Evolutionary conservation across 2,888 invertebrate species (phyloP), one percentile per base, ranked within the genome.

Genomic region (Aethes cnicana): DNA sequence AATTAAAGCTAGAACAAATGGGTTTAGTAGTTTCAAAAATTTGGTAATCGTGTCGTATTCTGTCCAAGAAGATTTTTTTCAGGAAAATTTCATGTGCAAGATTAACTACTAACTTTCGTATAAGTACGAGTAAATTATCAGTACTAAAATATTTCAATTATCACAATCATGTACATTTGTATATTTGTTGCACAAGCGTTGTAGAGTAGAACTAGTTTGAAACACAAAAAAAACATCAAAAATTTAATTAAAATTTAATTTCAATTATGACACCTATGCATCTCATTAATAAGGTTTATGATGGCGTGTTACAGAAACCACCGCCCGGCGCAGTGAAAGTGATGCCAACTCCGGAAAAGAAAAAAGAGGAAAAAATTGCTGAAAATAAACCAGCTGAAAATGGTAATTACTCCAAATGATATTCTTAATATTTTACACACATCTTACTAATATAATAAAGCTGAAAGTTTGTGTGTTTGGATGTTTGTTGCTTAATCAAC

Each of bases 271-370:
- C 17, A 11, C 35, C 9, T 8, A 4, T 26, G 4, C 2, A 11
- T n/a, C 9, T n/a, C n/a, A n/a, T n/a, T n/a, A n/a, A n/a, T n/a
- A n/a, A n/a, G n/a, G n/a, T n/a, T n/a, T n/a, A n/a, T n/a, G n/a
- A n/a, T n/a, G n/a, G n/a, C n/a, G n/a, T n/a, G n/a, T 90, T 90
- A 42, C 90, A 96, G 96, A 95, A 95, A 88, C 95, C 95, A 17
- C 88, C 88, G 0, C 90, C 95, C 21, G 96, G 96, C 36, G 96
- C 96, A 5, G 94, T 96, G 54, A 94, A 95, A 57, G 96, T 96
- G 59, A 91, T 96, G 82, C 96, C 96, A 37, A 90, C 94, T 47
- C 90, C 91, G 11, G 91, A 91, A 59, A 92, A 91, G 72, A 91
- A 91, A 63, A 89, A 90, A 0, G 83, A 83, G 16, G 80, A 79